Conservation (phyloP, 2,888 invertebrate species). For the Horisme vitalbata region DNA sequence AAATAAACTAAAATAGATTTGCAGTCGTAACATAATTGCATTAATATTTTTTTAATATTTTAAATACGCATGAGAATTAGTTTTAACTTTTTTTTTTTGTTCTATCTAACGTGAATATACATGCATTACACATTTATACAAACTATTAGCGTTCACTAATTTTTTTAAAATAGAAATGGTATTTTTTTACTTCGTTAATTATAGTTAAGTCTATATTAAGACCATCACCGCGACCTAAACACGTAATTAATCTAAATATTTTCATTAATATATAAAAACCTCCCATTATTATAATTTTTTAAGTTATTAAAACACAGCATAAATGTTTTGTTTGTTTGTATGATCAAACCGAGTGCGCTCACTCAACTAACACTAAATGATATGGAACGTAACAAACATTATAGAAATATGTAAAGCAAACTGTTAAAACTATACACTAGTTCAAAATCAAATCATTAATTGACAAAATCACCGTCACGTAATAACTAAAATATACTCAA, state of each 20-base stretch:
- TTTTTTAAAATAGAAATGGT: constrained; percentile 71
- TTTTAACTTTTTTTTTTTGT: constrained; percentile 57
- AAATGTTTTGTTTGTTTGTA: constrained; percentile 49
- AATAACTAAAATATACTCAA: constrained; percentile 46
- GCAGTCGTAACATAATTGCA: constrained; percentile 50
- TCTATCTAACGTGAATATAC: constrained; percentile 72
- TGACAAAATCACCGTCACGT: constrained; percentile 68
- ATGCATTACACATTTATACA: constrained; percentile 63
- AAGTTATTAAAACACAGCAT: constrained; percentile 61
- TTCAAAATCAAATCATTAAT: constrained; percentile 57
- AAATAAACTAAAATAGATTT: constrained; percentile 50
- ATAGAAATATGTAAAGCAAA: constrained; percentile 58
- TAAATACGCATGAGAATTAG: constrained; percentile 31
- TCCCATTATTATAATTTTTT: constrained; percentile 53
- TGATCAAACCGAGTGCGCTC: constrained; percentile 33
- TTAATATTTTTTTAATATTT: constrained; percentile 32
- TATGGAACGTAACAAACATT: constrained; percentile 69
- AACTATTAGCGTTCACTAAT: constrained; percentile 66
- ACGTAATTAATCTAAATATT: constrained; percentile 48
- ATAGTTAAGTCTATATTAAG: constrained; percentile 64
- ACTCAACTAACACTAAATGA: constrained; percentile 51
- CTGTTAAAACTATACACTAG: constrained; percentile 34
- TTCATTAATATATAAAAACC: constrained; percentile 59
- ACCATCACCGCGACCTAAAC: constrained; percentile 71
- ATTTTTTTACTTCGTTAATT: constrained; percentile 57